Conservation (phyloP, 2,888 invertebrate genomes). For the Synergus itoensis region DNA sequence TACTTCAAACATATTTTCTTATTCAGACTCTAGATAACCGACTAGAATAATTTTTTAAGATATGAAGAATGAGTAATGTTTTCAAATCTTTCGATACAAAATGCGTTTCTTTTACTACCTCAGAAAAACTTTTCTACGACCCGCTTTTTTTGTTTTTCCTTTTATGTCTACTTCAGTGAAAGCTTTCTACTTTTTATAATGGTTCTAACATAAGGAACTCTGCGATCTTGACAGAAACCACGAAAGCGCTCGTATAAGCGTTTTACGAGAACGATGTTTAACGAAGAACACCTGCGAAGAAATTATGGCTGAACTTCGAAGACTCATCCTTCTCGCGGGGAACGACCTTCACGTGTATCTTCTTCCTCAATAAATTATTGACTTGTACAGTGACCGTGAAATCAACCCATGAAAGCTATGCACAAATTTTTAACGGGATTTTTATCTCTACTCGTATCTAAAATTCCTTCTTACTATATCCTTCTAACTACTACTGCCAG, state of each 20-base stretch:
- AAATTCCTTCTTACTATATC: neutral
- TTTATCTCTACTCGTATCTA: neutral
- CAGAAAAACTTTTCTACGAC: neutral
- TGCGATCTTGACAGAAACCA: slow-evolving; percentile 28
- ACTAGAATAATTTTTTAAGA: neutral
- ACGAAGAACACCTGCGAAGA: slow-evolving; percentile 40
- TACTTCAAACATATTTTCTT: neutral
- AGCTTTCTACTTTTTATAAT: slow-evolving; percentile 31
- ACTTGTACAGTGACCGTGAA: slow-evolving; percentile 41
- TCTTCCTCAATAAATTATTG: slow-evolving; percentile 42
- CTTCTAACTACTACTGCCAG: neutral
- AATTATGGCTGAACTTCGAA: slow-evolving; percentile 38
- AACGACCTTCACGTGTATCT: slow-evolving; percentile 40
- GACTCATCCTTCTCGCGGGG: slow-evolving; percentile 35
- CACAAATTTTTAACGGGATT: slow-evolving; percentile 10
- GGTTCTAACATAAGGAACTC: slow-evolving; percentile 12
- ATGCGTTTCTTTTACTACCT: neutral
- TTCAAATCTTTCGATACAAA: neutral
- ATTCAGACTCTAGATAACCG: neutral
- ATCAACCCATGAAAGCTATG: slow-evolving; percentile 29
- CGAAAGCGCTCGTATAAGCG: slow-evolving; percentile 40
- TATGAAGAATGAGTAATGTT: neutral
- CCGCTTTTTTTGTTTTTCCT: neutral
- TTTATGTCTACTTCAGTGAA: slow-evolving; percentile 17
- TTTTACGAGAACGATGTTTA: slow-evolving; percentile 32